Evolutionary conservation across 2,113 vertebrate genomes (phyloP).

Genomic region (Pipra filicauda): DNA sequence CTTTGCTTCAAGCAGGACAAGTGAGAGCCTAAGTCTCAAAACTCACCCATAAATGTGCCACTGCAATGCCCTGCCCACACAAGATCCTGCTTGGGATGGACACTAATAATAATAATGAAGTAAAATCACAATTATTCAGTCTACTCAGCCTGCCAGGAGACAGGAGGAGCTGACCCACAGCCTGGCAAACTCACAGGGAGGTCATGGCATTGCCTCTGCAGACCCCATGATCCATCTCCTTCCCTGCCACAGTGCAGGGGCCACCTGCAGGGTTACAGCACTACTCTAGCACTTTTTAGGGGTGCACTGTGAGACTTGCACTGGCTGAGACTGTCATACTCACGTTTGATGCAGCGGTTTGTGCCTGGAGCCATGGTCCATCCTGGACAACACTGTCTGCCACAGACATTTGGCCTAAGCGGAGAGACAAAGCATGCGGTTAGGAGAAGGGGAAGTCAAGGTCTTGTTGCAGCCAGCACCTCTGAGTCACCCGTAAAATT

Average conservation of each 20-base stretch:
- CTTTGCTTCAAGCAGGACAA: background rate
- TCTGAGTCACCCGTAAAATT: conserved; percentile 59
- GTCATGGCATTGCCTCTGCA: fast-evolving
- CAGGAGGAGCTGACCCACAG: background rate
- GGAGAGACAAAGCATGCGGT: conserved; percentile 52
- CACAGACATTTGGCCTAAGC: conserved; percentile 90
- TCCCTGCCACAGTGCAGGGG: background rate
- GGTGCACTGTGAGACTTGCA: background rate
- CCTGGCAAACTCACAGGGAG: background rate
- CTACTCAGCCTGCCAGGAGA: background rate
- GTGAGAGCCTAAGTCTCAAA: background rate
- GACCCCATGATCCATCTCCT: background rate
- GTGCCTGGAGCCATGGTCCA: conserved; percentile 89
- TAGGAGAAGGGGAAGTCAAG: conserved; percentile 20
- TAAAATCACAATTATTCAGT: background rate
- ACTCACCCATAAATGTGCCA: background rate
- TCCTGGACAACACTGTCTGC: conserved; percentile 93
- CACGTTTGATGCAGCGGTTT: conserved; percentile 94
- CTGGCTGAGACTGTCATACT: conserved; percentile 61
- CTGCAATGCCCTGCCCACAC: background rate
- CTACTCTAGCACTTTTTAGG: background rate
- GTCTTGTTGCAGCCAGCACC: conserved; percentile 13
- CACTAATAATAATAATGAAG: background rate
- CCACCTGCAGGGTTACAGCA: fast-evolving
- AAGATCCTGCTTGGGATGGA: background rate